Base-by-base conservation (phyloP, 2,113 vertebrate genomes). In the Miniopterus natalensis region DNA sequence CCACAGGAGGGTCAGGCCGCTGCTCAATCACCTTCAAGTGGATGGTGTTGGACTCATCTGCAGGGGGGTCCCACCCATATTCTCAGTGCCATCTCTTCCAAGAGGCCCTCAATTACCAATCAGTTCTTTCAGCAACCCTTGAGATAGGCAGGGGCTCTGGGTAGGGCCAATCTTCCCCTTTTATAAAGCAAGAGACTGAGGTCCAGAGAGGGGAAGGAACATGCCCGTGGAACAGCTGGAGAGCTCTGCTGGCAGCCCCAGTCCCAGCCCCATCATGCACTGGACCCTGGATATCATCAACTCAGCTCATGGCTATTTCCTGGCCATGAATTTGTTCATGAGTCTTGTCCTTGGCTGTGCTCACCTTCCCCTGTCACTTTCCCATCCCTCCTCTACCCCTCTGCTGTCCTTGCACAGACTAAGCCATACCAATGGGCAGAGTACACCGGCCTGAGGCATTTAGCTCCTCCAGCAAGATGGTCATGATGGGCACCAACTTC, bases 11-110 rank as follows among this genome's bases (percentile, higher is more conserved):
- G 83, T 99, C 99, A 0, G 98, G 99, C 10, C 99, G 98, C 92
- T 99, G 99, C 81, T 99, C 99, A 1, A 99, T 99, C 96, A 99
- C 98, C 97, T 99, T 99, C 93, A 99, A 95, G 98, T 99, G 99
- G 97, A 99, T 99, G 40, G 99, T 99, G 98, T 99, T 99, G 0
- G 99, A 99, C 77, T 99, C 99, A 96, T 99, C 99, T 99, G 90
- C 57, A 93, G 79, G n/a, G 36, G 13, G 10, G 36, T 31, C 59
- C 89, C 92, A 87, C 53, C 45, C 81, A 65, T 3, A 83, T 91
- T 36, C 31, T 97, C 40, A 97, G 93, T 84, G 25, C 27, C 74
- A 25, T 53, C 29, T 80, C 27, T 85, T 73, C 61, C n/a, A 84
- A 77, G 61, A 79, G 15, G 4, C 47, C 45, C 14, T 75, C 40